Percentiles rank a stretch among this genome's conserved stretches.
phyloP scores from a whole-genome alignment of 2,113 vertebrate genomes.

The Marmota monax region DNA sequence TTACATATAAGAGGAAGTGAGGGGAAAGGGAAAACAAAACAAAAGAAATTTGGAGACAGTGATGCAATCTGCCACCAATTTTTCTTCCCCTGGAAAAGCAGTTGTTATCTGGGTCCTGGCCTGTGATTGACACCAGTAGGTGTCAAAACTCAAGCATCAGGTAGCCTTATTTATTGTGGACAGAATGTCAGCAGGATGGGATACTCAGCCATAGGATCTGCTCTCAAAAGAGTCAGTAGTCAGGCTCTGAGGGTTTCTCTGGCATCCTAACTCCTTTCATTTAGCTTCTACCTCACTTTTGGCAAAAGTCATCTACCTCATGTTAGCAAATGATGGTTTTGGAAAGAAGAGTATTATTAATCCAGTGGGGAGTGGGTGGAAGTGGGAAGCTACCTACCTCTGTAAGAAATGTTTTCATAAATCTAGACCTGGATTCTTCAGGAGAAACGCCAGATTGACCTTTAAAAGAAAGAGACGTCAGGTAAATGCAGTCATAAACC shows the following conservation, averaged over 20 bases:
- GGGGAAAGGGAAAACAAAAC: too few species aligned
- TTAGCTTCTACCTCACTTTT: conserved; percentile 87
- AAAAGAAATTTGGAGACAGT: neutral
- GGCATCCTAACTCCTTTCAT: conserved; percentile 44
- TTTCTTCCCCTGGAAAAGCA: neutral
- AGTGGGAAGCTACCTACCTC: conserved; percentile 54
- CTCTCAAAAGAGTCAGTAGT: neutral
- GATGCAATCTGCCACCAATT: neutral
- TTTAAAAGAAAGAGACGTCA: conserved; percentile 70
- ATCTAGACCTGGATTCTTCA: conserved; percentile 63
- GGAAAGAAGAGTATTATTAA: conserved; percentile 68
- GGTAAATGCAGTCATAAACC: conserved; percentile 66
- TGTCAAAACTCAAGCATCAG: conserved; percentile 22
- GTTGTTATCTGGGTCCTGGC: neutral
- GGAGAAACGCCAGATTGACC: conserved; percentile 69
- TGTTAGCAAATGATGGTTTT: conserved; percentile 73
- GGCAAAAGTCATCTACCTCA: conserved; percentile 87
- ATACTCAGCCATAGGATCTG: neutral
- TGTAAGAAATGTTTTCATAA: conserved; percentile 56
- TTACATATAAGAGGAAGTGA: too few species aligned
- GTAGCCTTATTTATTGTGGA: neutral
- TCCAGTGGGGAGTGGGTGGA: conserved; percentile 47
- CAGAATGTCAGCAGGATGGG: neutral
- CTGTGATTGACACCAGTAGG: neutral
- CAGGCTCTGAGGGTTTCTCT: conserved; percentile 64